Evolutionary conservation across 2,113 vertebrate genomes (phyloP), one percentile per base, ranked within the genome.

Genomic region (Campylorhamphus procurvoides): DNA sequence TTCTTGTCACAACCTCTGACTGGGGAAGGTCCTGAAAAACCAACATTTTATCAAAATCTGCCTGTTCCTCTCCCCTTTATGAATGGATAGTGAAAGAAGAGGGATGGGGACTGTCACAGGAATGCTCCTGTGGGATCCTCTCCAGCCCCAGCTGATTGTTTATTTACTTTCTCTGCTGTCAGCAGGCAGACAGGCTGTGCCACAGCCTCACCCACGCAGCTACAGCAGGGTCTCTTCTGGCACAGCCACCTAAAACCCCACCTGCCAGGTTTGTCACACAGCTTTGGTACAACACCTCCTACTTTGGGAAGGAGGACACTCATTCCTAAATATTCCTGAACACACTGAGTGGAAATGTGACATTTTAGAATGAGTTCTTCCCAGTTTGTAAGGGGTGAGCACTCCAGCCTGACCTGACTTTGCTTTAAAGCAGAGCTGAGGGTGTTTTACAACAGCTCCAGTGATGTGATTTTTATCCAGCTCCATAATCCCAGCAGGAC

Each of bases 321-420:
- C 16, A 3, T 81, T 78, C 47, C 75, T 10, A 20, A 52, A 24
- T 9, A 18, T 2, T 50, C 18, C 50, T 60, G 35, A 69, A 27
- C 22, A 29, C 66, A 2, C 1, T 0, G 40, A 28, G 49, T 3
- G 3, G 23, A 46, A 29, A 55, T 0, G 1, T 33, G 50, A 47
- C 14, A 8, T 56, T 85, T 66, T 23, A 24, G 19, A 60, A 9
- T 1, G 17, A 87, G 64, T 17, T 87, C 44, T 66, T 33, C 29
- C 0, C 1, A 33, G 47, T 28, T 69, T 2, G 0, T 22, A 25
- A 72, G 62, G 39, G 44, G 6, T 2, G 2, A 94, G 31, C 1
- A 2, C 37, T 31, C 50, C 31, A 56, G 60, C 37, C 55, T 68
- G 27, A 35, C 40, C 62, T 60, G 27, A 18, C 58, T 76, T 63